These are phyloP conservation scores for Thaumetopoea pityocampa DNA, from an alignment of 1,140 invertebrate species.

Conservation along the genomic window DNA sequence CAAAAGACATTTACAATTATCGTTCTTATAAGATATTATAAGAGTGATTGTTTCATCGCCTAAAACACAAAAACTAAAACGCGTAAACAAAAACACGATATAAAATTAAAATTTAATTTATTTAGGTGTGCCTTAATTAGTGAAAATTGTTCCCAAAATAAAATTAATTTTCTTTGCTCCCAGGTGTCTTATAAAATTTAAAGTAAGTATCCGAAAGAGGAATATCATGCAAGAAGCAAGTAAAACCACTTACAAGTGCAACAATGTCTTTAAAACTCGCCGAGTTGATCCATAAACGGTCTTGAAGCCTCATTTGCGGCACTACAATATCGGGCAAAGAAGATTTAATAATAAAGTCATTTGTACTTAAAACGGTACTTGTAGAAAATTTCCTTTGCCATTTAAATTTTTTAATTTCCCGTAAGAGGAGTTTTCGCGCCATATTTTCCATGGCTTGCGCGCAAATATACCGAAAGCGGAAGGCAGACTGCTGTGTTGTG, in stretches of 20 bases:
- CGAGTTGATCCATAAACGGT: slow-evolving; percentile 41
- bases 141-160: too few relatives aligned
- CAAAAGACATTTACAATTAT: too few relatives aligned
- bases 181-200: slow-evolving; percentile 2
- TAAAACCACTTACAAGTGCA: slow-evolving; percentile 49
- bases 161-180: too few relatives aligned
- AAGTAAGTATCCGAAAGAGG: background rate
- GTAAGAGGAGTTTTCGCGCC: slow-evolving; percentile 46
- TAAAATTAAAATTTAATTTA: too few relatives aligned
- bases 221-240: slow-evolving; percentile 8
- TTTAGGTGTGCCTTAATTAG: too few relatives aligned
- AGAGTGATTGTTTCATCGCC: too few relatives aligned
- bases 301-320: slow-evolving; percentile 47
- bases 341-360: slow-evolving; percentile 50
- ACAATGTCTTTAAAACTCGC: slow-evolving; percentile 41
- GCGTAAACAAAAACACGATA: too few relatives aligned
- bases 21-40: too few relatives aligned
- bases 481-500: slow-evolving; percentile 21
- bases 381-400: slow-evolving; percentile 38
- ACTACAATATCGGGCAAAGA: slow-evolving; percentile 41
- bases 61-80: too few relatives aligned
- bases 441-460: slow-evolving; percentile 36
- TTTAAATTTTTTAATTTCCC: slow-evolving; percentile 49
- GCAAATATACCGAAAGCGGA: slow-evolving; percentile 23
- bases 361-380: slow-evolving; percentile 33